Evolutionary conservation across 2,113 vertebrate species (phyloP), one percentile per base, ranked within the genome.

Genomic region (Halichoeres trimaculatus): DNA sequence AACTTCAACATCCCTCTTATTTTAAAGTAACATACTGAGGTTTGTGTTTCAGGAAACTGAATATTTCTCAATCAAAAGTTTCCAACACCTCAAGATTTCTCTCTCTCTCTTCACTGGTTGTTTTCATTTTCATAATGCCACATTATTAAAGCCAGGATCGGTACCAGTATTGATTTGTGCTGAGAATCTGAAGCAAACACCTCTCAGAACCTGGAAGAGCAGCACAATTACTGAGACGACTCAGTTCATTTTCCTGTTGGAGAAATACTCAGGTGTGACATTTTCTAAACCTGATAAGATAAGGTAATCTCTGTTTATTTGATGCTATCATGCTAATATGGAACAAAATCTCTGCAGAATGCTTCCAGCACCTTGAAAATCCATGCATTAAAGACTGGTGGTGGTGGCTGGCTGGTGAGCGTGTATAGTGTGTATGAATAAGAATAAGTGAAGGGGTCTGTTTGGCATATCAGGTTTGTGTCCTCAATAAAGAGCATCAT

Each of bases 51-150:
- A 5, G 24, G 20, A 13, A 38, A 34, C 36, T 26, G 16, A 5
- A 16, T 10, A n/a, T 55, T 53, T 53, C 22, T 30, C 59, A 45
- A 53, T 0, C 16, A 22, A 9, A 40, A 35, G 19, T 51, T 54
- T 52, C 11, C 43, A 19, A 20, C 60, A 51, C 20, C 48, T 47
- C 48, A 45, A 63, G 8, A 40, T 20, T 56, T 40, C 22, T 3
- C 41, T 50, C 13, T 47, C 4, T 11, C 17, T 24, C 38, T 36
- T 69, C 41, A 43, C 48, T 67, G 65, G 19, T 12, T 53, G 70
- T 78, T 78, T 70, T 68, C 47, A 62, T 59, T 68, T 53, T 69
- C 34, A 38, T 22, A 76, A 51, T 80, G 72, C 65, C 72, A 59
- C 16, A 55, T 53, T 54, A 63, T 35, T 71, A 74, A 43, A 45